Conservation (phyloP, 2,113 vertebrate genomes). For the Centropus bengalensis region DNA sequence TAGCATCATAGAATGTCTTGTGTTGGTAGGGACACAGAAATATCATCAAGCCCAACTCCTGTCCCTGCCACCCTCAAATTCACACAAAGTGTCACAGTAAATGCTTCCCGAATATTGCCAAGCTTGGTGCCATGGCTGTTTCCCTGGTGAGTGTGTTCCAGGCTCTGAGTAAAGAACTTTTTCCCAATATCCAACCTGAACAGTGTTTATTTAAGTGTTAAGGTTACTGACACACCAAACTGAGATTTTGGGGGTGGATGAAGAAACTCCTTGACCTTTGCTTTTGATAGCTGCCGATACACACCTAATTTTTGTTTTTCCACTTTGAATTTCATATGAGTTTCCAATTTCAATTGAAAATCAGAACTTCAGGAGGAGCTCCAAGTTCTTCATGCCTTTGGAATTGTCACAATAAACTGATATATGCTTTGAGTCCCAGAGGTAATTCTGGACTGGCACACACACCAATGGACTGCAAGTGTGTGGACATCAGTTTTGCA, state of each 20-base stretch:
- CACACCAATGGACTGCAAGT: neutral
- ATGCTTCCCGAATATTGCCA: no score
- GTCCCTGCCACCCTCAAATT: no score
- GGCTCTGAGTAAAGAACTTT: no score
- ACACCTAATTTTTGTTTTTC: neutral
- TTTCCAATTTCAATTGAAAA: neutral
- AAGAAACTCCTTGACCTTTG: neutral
- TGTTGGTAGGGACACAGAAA: no score
- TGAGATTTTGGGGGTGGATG: neutral
- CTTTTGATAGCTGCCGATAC: neutral
- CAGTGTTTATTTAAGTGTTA: neutral
- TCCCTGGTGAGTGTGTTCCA: no score
- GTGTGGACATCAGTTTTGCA: neutral
- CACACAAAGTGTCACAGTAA: no score
- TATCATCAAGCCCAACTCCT: no score
- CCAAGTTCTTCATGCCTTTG: neutral
- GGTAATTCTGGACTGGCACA: neutral
- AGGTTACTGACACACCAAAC: rapidly evolving
- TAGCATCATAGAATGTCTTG: no score
- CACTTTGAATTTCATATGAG: neutral
- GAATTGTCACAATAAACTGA: neutral
- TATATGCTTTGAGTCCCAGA: neutral
- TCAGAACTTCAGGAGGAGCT: neutral
- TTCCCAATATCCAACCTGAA: no score
- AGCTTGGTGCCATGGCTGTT: no score